phyloP scores from a whole-genome alignment of 2,113 vertebrate species.

The Collichthys lucidus region DNA sequence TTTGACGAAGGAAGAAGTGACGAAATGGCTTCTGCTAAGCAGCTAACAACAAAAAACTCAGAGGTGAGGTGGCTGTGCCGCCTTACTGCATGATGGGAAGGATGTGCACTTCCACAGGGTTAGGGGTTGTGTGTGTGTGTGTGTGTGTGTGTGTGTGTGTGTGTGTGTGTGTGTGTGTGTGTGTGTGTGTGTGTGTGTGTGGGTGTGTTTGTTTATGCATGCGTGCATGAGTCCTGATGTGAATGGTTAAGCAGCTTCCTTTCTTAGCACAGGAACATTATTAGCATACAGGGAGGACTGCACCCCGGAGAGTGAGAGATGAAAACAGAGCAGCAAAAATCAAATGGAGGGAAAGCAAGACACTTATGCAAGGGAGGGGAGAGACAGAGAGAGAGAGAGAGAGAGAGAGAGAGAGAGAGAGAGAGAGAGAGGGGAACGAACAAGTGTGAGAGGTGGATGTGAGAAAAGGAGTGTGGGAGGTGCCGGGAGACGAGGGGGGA shows the following conservation, averaged over 20 bases:
- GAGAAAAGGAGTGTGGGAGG: slow-evolving; percentile 62
- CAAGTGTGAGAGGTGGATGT: slow-evolving; percentile 39
- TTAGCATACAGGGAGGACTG: slow-evolving; percentile 76
- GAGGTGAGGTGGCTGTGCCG: slow-evolving; percentile 1
- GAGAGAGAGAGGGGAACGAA: not conserved
- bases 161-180: not conserved
- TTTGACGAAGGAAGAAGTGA: slow-evolving; percentile 7
- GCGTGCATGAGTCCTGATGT: slow-evolving; percentile 63
- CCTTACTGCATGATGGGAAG: not conserved
- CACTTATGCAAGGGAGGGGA: slow-evolving; percentile 15
- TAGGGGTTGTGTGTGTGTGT: not conserved
- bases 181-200: not conserved
- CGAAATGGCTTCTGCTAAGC: not conserved
- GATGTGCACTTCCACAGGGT: not conserved
- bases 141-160: not conserved
- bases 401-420: not conserved
- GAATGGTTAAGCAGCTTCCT: slow-evolving; percentile 79
- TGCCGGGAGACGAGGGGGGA: slow-evolving; percentile 2
- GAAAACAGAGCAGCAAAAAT: slow-evolving; percentile 36
- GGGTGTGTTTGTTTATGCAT: slow-evolving; percentile 16
- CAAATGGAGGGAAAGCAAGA: slow-evolving; percentile 24
- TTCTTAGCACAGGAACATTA: slow-evolving; percentile 73
- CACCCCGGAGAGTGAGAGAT: slow-evolving; percentile 52
- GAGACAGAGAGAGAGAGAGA: slow-evolving; percentile 15
- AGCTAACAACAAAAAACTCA: not conserved